phyloP scores from a whole-genome alignment of 2,113 vertebrate species.

The Apteryx owenii region DNA sequence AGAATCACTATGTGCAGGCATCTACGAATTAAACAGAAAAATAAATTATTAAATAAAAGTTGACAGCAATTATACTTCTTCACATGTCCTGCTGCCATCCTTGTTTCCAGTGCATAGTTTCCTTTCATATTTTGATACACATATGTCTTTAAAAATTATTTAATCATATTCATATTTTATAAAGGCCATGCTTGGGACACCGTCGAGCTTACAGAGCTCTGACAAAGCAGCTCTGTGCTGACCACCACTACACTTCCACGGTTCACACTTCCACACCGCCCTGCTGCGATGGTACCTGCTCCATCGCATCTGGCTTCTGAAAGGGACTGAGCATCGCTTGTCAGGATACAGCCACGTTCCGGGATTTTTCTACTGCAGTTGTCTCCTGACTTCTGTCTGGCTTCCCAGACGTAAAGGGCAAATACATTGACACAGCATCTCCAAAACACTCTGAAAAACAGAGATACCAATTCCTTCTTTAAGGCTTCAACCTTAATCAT shows the following conservation, averaged over 20 bases:
- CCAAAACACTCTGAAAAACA: neutral
- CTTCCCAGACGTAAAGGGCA: neutral
- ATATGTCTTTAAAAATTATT: neutral
- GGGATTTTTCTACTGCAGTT: neutral
- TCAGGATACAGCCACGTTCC: accelerated
- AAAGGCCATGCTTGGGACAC: neutral
- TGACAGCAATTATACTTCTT: neutral
- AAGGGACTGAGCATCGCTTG: accelerated
- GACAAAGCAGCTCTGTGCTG: neutral
- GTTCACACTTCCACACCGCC: neutral
- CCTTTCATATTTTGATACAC: neutral
- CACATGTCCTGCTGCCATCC: neutral
- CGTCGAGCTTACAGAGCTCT: neutral
- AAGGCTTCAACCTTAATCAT: neutral
- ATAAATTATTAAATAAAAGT: neutral
- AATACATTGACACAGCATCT: neutral
- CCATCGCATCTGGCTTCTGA: neutral
- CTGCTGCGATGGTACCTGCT: accelerated
- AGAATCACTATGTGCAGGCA: neutral
- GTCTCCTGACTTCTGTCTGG: neutral
- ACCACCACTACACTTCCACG: accelerated
- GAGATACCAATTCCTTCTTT: neutral
- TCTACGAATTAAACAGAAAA: neutral
- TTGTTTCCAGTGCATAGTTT: neutral
- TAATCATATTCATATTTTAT: neutral